Percentiles rank a stretch among this genome's conserved stretches.
These are phyloP conservation scores for Corapipo altera DNA, from an alignment of 2,113 vertebrate species.

Conservation along the genomic window DNA sequence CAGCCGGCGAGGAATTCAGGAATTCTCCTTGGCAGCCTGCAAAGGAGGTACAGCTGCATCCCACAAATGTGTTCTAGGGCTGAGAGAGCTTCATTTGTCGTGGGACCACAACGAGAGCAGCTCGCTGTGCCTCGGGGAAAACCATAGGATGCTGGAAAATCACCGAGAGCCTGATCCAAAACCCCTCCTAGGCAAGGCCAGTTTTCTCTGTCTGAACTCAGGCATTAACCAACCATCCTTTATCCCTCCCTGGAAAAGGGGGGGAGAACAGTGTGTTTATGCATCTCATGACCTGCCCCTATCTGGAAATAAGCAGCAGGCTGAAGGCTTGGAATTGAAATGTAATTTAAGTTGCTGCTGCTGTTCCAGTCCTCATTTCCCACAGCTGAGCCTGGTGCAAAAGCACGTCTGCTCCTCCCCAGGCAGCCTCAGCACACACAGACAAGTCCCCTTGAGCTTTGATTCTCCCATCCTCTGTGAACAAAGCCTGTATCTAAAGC, in stretches of 20 bases:
- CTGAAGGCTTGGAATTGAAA: neutral
- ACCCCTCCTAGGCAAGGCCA: neutral
- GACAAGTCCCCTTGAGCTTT: neutral
- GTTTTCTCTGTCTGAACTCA: neutral
- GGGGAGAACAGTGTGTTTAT: neutral
- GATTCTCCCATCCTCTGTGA: neutral
- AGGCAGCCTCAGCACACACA: neutral
- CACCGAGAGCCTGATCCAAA: neutral
- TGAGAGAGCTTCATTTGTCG: neutral
- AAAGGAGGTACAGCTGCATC: neutral
- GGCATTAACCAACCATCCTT: neutral
- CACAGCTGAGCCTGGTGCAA: neutral
- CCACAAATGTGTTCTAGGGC: neutral
- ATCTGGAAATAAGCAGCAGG: neutral
- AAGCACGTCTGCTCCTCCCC: neutral
- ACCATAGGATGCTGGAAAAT: neutral
- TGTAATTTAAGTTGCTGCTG: neutral
- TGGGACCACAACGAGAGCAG: neutral
- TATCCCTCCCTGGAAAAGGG: neutral
- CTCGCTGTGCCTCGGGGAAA: neutral
- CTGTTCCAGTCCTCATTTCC: neutral
- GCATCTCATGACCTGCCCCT: neutral
- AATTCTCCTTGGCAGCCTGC: slow-evolving; percentile 5
- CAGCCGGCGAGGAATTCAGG: slow-evolving; percentile 32
- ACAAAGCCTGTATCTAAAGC: neutral